phyloP scores from a whole-genome alignment of 2,888 invertebrate genomes.

The Erebia aethiops region DNA sequence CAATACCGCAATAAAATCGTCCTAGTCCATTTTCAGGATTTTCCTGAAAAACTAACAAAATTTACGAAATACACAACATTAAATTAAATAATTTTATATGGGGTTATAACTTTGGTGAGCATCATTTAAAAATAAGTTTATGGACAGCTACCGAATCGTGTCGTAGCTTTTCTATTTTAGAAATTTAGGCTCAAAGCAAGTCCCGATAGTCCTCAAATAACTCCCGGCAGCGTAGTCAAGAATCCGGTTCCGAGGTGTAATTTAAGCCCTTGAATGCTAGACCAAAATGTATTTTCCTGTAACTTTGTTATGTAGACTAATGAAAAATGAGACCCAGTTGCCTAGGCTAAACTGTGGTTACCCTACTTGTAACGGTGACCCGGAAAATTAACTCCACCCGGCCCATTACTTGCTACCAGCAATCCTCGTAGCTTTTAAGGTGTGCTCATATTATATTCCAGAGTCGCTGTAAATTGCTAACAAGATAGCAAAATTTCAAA shows the following conservation, averaged over 20 bases:
- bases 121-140: background rate
- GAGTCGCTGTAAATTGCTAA: conserved; percentile 21
- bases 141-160: background rate
- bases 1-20: too few species aligned
- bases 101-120: background rate
- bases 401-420: conserved; percentile 52
- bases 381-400: conserved; percentile 70
- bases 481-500: conserved; percentile 1
- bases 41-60: too few species aligned
- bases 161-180: background rate
- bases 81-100: background rate
- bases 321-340: conserved; percentile 32
- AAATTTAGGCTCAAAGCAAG: conserved; percentile 4
- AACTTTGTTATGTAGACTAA: conserved; percentile 13
- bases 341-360: conserved; percentile 50
- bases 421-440: conserved; percentile 43
- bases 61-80: too few species aligned
- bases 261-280: conserved; percentile 6
- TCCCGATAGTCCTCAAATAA: too few species aligned
- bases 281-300: background rate
- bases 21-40: too few species aligned
- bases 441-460: conserved; percentile 41
- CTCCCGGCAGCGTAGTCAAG: too few species aligned
- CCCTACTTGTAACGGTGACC: conserved; percentile 61
- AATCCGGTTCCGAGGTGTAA: background rate